phyloP scores from a whole-genome alignment of 2,113 vertebrate species.

The Polypterus senegalus region DNA sequence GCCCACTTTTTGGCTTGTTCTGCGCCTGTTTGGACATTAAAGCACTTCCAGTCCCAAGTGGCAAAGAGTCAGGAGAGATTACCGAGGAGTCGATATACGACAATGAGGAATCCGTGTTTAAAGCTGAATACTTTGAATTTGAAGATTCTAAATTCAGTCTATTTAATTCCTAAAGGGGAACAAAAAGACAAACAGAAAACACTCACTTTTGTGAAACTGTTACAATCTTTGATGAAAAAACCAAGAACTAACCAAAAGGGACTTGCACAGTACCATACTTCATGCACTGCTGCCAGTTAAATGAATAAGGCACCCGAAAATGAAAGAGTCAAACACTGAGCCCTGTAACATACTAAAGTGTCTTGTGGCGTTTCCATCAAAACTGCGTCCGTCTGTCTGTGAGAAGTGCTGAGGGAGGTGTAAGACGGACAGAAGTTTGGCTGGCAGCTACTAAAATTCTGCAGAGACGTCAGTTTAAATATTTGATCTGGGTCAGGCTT shows the following conservation, averaged over 20 bases:
- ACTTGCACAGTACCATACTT: no score
- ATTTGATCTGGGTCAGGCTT: slow-evolving; percentile 95
- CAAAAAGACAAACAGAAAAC: background rate
- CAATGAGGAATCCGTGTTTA: slow-evolving; percentile 81
- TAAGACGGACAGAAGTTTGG: slow-evolving; percentile 74
- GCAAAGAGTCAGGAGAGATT: slow-evolving; percentile 78
- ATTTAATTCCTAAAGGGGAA: slow-evolving; percentile 71
- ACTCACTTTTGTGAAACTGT: background rate
- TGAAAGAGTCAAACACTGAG: no score
- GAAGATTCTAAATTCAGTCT: slow-evolving; percentile 95
- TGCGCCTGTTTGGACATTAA: slow-evolving; percentile 81
- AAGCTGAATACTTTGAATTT: slow-evolving; percentile 71
- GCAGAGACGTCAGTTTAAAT: slow-evolving; percentile 86
- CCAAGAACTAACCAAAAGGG: background rate
- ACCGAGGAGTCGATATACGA: slow-evolving; percentile 92
- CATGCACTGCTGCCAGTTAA: no score
- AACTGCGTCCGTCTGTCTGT: slow-evolving; percentile 77
- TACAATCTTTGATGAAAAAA: background rate
- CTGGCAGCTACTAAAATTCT: slow-evolving; percentile 74
- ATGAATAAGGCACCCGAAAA: no score
- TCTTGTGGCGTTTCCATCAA: slow-evolving; percentile 95
- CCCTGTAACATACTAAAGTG: slow-evolving; percentile 70
- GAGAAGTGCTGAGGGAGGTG: slow-evolving; percentile 67
- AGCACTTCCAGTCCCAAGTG: slow-evolving; percentile 69
- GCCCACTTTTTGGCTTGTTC: slow-evolving; percentile 90